phyloP scores from a whole-genome alignment of 1,140 invertebrate species.

The Drosophila orosa region DNA sequence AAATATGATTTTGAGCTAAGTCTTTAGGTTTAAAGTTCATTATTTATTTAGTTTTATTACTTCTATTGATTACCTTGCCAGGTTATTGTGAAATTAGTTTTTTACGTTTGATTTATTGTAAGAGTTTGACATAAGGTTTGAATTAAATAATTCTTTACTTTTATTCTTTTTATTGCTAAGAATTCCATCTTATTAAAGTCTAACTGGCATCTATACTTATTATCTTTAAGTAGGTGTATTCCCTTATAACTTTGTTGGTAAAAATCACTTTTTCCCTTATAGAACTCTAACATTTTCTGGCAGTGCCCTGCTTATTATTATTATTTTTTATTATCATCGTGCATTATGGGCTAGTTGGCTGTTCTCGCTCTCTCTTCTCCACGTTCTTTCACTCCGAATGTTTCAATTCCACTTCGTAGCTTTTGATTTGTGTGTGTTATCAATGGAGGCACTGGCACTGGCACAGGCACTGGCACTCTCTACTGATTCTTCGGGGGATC shows the following conservation, averaged over 20 bases:
- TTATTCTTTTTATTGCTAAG: too few species aligned
- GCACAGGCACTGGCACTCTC: slow-evolving; percentile 27
- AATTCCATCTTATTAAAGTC: not conserved
- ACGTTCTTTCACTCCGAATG: slow-evolving; percentile 63
- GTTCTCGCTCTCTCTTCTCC: slow-evolving; percentile 27
- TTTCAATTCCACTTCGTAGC: slow-evolving; percentile 71
- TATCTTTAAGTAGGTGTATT: not conserved
- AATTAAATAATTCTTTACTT: too few species aligned
- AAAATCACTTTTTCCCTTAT: not conserved
- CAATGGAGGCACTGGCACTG: slow-evolving; percentile 52
- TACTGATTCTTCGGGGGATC: slow-evolving; percentile 7
- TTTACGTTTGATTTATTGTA: too few species aligned
- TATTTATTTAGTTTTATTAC: too few species aligned
- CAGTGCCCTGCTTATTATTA: slow-evolving; percentile 32
- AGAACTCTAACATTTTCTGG: slow-evolving; percentile 29
- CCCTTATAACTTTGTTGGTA: not conserved
- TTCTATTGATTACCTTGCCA: too few species aligned
- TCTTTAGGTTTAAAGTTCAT: too few species aligned
- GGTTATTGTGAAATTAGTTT: too few species aligned
- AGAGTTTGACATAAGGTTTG: too few species aligned
- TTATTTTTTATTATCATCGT: slow-evolving; percentile 58
- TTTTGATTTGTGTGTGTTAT: slow-evolving; percentile 47
- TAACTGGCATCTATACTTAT: too few species aligned
- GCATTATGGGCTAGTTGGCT: slow-evolving; percentile 57
- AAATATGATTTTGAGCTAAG: not conserved